Conservation (phyloP, 2,797 vertebrate genomes). For the Acridotheres tristis region DNA sequence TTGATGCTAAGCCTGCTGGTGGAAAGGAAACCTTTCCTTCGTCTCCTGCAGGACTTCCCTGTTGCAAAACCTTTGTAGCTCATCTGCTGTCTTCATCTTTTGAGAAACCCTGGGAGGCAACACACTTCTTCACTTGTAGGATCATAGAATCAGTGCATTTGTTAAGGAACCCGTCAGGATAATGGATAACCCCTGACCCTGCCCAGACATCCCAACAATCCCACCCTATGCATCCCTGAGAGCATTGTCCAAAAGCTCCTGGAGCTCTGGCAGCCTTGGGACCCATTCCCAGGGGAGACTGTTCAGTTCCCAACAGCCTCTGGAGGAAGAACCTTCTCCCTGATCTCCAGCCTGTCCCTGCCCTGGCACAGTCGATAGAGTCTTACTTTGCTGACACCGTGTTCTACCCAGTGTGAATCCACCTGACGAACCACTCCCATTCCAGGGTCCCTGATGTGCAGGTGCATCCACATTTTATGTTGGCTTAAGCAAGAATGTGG, state of each 20-base stretch:
- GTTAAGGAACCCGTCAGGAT: not conserved
- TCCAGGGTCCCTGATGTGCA: not conserved
- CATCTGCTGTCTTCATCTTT: not conserved
- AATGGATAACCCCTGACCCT: fast-evolving
- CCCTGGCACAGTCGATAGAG: too few species aligned
- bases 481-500: not conserved
- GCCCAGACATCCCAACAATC: not conserved
- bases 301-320: not conserved
- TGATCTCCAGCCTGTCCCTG: fast-evolving
- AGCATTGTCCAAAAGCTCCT: fast-evolving
- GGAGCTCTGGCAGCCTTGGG: not conserved
- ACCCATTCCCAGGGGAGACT: not conserved
- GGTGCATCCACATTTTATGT: not conserved
- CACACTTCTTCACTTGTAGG: not conserved
- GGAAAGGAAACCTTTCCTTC: not conserved
- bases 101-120: not conserved
- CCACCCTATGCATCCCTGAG: not conserved
- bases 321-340: not conserved
- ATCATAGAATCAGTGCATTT: not conserved
- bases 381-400: not conserved
- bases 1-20: not conserved
- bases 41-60: not conserved
- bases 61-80: not conserved
- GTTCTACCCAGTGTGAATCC: not conserved
- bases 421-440: not conserved